These are phyloP conservation scores for Pygmarrhopalites habei DNA, from an alignment of 1,140 invertebrate species.

Conservation along the genomic window DNA sequence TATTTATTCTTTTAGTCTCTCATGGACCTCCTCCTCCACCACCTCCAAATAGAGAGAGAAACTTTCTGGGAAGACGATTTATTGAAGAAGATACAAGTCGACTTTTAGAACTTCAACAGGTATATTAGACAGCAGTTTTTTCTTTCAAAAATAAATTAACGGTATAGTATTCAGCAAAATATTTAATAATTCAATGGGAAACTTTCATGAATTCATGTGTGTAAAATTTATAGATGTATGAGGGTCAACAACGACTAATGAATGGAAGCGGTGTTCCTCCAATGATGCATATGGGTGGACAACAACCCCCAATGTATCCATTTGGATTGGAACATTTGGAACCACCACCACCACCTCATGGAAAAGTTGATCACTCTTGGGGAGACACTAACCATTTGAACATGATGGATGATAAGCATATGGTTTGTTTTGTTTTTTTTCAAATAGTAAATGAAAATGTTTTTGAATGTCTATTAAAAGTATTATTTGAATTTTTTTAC, in stretches of 20 bases:
- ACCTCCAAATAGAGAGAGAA: constrained; percentile 8
- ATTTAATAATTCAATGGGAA: constrained; percentile 5
- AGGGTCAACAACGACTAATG: constrained; percentile 27
- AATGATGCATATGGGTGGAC: constrained; percentile 33
- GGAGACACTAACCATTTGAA: constrained; percentile 15
- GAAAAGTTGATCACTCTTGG: constrained; percentile 32
- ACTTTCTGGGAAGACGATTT: constrained; percentile 31
- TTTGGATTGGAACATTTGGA: constrained; percentile 30
- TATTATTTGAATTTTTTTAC: neutral
- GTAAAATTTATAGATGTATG: constrained; percentile 23
- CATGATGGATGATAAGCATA: constrained; percentile 33
- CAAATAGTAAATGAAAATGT: too few species aligned
- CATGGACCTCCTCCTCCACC: constrained; percentile 21
- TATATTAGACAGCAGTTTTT: neutral
- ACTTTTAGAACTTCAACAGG: constrained; percentile 35
- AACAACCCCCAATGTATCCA: constrained; percentile 29
- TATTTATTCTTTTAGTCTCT: too few species aligned
- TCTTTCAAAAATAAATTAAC: neutral
- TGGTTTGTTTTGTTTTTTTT: constrained; percentile 3
- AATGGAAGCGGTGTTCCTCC: constrained; percentile 27
- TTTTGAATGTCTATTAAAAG: too few species aligned
- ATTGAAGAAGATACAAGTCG: constrained; percentile 32
- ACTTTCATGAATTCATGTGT: neutral
- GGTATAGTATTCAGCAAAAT: neutral
- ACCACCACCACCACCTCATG: constrained; percentile 11